These are phyloP conservation scores for Anguilla pacifica DNA, from an alignment of 2,797 vertebrate species.

Conservation along the genomic window DNA sequence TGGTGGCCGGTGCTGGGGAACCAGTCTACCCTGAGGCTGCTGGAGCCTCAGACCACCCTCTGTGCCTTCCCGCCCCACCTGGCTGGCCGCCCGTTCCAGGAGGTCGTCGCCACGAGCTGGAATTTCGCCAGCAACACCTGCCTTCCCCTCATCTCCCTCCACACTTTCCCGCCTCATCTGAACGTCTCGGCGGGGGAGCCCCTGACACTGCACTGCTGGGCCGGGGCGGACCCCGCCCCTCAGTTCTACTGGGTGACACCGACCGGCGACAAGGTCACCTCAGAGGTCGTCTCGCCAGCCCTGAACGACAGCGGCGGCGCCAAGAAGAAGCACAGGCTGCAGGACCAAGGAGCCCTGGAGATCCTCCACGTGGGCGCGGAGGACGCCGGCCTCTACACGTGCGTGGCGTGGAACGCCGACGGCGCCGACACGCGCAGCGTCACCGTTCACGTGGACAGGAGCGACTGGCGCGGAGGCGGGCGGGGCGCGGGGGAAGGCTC, in stretches of 20 bases:
- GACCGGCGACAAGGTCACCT: slow-evolving; percentile 77
- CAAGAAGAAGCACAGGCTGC: slow-evolving; percentile 66
- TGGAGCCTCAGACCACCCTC: slow-evolving; percentile 72
- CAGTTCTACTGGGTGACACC: slow-evolving; percentile 83
- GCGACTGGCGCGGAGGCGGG: slow-evolving; percentile 26
- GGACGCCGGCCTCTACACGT: slow-evolving; percentile 78
- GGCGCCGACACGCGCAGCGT: slow-evolving; percentile 76
- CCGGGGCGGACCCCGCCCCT: slow-evolving; percentile 74
- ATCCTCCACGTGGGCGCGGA: slow-evolving; percentile 67
- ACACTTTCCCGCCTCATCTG: slow-evolving; percentile 63
- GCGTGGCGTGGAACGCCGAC: slow-evolving; percentile 76
- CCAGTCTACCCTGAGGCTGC: slow-evolving; percentile 68
- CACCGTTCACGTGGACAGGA: slow-evolving; percentile 63
- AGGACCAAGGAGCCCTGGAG: slow-evolving; percentile 71
- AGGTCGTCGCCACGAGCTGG: slow-evolving; percentile 66
- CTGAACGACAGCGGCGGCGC: slow-evolving; percentile 55
- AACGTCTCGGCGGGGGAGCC: slow-evolving; percentile 69
- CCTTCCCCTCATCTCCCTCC: slow-evolving; percentile 72
- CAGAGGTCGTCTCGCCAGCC: slow-evolving; percentile 56
- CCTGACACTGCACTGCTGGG: slow-evolving; percentile 75
- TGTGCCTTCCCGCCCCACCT: slow-evolving; percentile 71
- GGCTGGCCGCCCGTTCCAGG: slow-evolving; percentile 68
- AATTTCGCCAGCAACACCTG: slow-evolving; percentile 65
- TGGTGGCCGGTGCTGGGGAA: slow-evolving; percentile 73
- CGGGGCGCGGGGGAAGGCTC: slow-evolving; percentile 36